Conservation (phyloP, 1,140 invertebrate species). For the Andricus grossulariae region DNA sequence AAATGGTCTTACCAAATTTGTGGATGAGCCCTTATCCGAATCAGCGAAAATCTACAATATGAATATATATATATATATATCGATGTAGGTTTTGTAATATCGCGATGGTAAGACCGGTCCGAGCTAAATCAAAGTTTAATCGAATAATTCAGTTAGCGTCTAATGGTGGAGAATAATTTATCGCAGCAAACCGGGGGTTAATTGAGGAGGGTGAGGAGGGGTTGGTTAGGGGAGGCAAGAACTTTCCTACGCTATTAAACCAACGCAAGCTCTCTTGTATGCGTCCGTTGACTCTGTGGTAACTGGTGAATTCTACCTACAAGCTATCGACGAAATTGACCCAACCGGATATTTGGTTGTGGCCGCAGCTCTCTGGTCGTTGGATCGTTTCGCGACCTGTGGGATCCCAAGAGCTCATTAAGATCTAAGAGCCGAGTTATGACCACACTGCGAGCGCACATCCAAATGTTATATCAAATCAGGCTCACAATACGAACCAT, state of each 20-base stretch:
- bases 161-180: slow-evolving; percentile 66
- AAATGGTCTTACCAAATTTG: no score
- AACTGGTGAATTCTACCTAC: neutral
- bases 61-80: no score
- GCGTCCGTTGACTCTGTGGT: slow-evolving; percentile 26
- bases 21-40: no score
- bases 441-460: neutral
- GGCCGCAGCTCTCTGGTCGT: neutral
- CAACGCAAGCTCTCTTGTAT: slow-evolving; percentile 33
- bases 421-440: slow-evolving; percentile 16
- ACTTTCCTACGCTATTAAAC: slow-evolving; percentile 50
- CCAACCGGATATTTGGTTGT: neutral
- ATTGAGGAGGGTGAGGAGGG: neutral
- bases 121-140: slow-evolving; percentile 66
- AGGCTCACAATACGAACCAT: neutral
- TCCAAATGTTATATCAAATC: neutral
- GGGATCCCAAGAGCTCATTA: slow-evolving; percentile 1
- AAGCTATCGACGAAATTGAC: slow-evolving; percentile 7
- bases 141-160: slow-evolving; percentile 65
- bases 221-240: neutral
- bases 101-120: slow-evolving; percentile 48
- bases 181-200: slow-evolving; percentile 49
- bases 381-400: neutral
- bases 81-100: slow-evolving; percentile 19
- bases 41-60: no score